Percentiles rank a stretch among this genome's conserved stretches.
phyloP scores from a whole-genome alignment of 37 sponge, comb jelly and placozoan genomes.

The Crambe crambe region DNA sequence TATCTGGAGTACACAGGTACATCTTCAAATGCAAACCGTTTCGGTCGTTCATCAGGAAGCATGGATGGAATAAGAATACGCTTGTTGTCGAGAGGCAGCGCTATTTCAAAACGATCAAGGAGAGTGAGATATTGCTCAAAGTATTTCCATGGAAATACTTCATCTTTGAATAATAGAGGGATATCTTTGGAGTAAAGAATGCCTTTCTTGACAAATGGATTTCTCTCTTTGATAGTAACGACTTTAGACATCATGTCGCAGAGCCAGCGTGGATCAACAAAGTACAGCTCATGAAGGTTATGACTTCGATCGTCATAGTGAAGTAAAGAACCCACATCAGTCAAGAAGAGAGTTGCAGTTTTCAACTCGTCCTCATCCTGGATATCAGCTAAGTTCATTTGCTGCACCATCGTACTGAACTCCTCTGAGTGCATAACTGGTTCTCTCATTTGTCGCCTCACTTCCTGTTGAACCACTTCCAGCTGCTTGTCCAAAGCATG shows the following conservation, averaged over 20 bases:
- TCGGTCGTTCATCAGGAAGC: constrained; percentile 67
- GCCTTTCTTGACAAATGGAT: constrained; percentile 78
- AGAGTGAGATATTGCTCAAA: constrained; percentile 78
- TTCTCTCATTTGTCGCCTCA: constrained; percentile 19
- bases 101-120: constrained; percentile 86
- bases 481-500: constrained; percentile 73
- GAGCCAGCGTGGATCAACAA: constrained; percentile 90
- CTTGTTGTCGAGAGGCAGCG: constrained; percentile 78
- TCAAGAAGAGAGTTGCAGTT: constrained; percentile 80
- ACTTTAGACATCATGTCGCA: constrained; percentile 89
- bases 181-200: constrained; percentile 60
- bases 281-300: constrained; percentile 82
- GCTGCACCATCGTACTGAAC: constrained; percentile 67
- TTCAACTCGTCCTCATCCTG: constrained; percentile 76
- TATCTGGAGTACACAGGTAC: constrained; percentile 40
- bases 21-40: not conserved
- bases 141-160: constrained; percentile 71
- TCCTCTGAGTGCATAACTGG: constrained; percentile 81
- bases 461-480: constrained; percentile 57
- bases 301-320: constrained; percentile 86
- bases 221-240: constrained; percentile 74
- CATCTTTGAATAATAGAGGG: constrained; percentile 55
- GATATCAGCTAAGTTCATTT: constrained; percentile 65
- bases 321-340: constrained; percentile 80
- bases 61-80: constrained; percentile 84